These are phyloP conservation scores for Hemicentrotus pulcherrimus DNA, from an alignment of 35 echinoderm and acorn worm genomes.

Conservation along the genomic window DNA sequence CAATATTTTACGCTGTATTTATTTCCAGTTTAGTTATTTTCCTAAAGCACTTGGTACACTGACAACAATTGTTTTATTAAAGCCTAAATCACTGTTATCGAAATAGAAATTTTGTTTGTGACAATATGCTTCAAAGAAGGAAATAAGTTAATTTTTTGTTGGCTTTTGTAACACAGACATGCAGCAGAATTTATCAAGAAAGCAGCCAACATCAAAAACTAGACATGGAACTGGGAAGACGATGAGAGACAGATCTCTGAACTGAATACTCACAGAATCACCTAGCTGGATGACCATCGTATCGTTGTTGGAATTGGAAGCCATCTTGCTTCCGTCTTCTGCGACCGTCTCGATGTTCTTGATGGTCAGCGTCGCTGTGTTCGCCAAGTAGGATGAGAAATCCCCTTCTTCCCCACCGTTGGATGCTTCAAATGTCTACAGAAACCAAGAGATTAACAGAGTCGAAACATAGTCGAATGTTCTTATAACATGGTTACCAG, in stretches of 20 bases:
- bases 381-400: slow-evolving; percentile 68
- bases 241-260: not conserved
- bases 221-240: too few species aligned
- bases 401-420: slow-evolving; percentile 49
- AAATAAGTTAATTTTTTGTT: too few species aligned
- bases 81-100: too few species aligned
- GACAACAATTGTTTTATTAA: too few species aligned
- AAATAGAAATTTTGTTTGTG: too few species aligned
- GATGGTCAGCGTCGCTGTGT: slow-evolving; percentile 78
- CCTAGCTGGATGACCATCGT: slow-evolving; percentile 47
- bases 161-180: not conserved
- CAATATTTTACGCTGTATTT: too few species aligned
- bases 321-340: slow-evolving; percentile 56
- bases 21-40: too few species aligned
- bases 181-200: not conserved
- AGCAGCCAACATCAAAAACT: too few species aligned
- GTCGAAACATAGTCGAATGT: not conserved
- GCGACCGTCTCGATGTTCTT: slow-evolving; percentile 83
- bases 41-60: too few species aligned
- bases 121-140: too few species aligned
- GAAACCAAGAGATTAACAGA: not conserved
- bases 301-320: slow-evolving; percentile 21
- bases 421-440: slow-evolving; percentile 86
- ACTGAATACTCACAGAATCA: not conserved
- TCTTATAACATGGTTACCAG: too few species aligned